phyloP scores from a whole-genome alignment of 2,797 vertebrate species.

The Poecile montanus region DNA sequence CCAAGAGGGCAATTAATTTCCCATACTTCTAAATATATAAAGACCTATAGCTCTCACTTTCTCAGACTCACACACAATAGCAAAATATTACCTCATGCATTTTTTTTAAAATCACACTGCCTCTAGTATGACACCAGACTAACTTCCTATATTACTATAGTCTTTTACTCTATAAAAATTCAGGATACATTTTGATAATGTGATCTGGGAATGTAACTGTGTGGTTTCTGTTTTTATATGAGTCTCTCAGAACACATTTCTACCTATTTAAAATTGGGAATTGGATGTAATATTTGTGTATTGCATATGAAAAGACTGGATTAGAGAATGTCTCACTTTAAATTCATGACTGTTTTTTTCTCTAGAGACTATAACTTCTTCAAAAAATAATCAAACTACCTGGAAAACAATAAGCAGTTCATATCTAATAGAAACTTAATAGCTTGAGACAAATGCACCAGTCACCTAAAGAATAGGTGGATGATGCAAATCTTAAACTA shows the following conservation, averaged over 20 bases:
- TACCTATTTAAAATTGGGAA: background rate
- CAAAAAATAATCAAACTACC: background rate
- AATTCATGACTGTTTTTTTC: background rate
- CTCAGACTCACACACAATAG: background rate
- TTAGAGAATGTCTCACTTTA: background rate
- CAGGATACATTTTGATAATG: background rate
- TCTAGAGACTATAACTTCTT: background rate
- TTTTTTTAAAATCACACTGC: background rate
- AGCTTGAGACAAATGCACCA: background rate
- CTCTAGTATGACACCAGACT: background rate
- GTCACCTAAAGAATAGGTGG: background rate
- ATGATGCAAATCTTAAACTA: background rate
- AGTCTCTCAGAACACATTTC: background rate
- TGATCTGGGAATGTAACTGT: background rate
- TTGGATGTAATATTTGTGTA: background rate
- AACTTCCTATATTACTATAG: background rate
- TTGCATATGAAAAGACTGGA: background rate
- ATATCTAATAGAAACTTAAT: background rate
- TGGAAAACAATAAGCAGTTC: background rate
- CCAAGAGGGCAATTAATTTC: background rate
- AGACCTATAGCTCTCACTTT: background rate
- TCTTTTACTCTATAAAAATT: background rate
- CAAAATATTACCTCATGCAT: background rate
- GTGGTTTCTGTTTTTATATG: background rate
- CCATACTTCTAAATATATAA: background rate